Conservation (phyloP, 2,113 vertebrate species). For the Peromyscus leucopus region DNA sequence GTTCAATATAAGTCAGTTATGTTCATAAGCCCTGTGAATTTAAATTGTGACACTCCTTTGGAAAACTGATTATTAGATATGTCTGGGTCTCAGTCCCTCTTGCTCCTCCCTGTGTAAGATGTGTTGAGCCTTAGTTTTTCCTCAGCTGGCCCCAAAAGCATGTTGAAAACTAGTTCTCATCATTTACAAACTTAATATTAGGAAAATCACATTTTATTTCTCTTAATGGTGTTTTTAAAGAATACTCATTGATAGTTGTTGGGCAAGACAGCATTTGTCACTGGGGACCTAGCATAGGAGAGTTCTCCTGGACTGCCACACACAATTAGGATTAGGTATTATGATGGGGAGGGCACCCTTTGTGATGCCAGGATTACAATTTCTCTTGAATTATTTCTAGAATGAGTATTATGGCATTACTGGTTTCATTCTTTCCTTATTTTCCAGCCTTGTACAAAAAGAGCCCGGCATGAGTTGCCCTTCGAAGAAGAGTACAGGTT, state of each 20-base stretch:
- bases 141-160: not conserved
- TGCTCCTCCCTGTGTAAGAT: not conserved
- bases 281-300: not conserved
- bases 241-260: not conserved
- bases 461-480: conserved; percentile 86
- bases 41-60: not conserved
- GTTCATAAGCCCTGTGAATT: not conserved
- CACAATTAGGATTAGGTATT: not conserved
- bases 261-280: not conserved
- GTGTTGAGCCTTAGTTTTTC: not conserved
- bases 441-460: conserved; percentile 91
- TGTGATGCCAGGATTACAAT: not conserved
- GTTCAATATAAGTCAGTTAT: not conserved
- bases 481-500: conserved; percentile 90
- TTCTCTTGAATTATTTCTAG: not conserved
- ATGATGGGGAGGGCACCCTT: not conserved
- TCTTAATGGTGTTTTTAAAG: not conserved
- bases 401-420: not conserved
- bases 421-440: not conserved
- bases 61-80: not conserved
- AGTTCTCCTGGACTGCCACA: not conserved
- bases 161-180: not conserved
- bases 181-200: not conserved
- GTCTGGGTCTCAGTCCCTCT: not conserved
- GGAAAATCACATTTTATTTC: not conserved